Evolutionary conservation across 64 coral and sea anemone species (phyloP).

Genomic region (Astreopora myriophthalma): DNA sequence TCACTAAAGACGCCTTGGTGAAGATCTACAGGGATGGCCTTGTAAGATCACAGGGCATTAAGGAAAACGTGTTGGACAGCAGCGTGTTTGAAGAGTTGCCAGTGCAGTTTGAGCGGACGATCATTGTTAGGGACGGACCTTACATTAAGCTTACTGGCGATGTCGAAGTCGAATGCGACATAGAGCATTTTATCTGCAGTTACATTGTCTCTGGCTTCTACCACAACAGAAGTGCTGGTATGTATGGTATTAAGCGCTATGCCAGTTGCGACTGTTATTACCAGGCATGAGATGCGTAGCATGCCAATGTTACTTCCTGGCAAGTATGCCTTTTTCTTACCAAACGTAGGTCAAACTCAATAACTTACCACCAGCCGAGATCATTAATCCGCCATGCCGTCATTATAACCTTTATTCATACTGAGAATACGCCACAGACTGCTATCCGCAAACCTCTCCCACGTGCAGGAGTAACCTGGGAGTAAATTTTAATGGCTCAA

Average conservation of each 20-base stretch:
- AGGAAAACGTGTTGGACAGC: background rate
- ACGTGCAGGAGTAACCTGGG: too few relatives aligned
- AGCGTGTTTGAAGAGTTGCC: conserved; percentile 41
- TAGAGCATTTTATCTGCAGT: conserved; percentile 78
- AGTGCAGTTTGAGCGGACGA: conserved; percentile 42
- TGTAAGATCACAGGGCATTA: conserved; percentile 14
- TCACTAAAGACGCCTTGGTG: conserved; percentile 32
- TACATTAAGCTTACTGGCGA: conserved; percentile 54
- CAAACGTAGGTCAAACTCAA: too few relatives aligned
- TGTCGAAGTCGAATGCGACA: conserved; percentile 43
- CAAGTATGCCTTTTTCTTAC: too few relatives aligned
- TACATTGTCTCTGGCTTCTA: conserved; percentile 72
- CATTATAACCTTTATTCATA: too few relatives aligned
- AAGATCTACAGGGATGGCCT: conserved; percentile 49
- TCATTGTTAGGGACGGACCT: conserved; percentile 41
- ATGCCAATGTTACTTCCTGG: too few relatives aligned
- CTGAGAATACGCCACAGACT: too few relatives aligned
- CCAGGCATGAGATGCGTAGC: too few relatives aligned
- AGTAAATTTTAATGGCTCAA: too few relatives aligned
- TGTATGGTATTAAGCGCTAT: background rate
- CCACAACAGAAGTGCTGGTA: conserved; percentile 85
- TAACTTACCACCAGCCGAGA: too few relatives aligned
- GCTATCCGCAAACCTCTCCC: too few relatives aligned
- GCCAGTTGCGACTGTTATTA: too few relatives aligned
- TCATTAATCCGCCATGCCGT: too few relatives aligned